phyloP scores from a whole-genome alignment of 2,888 invertebrate genomes.

The Caenorhabditis drosophilae region DNA sequence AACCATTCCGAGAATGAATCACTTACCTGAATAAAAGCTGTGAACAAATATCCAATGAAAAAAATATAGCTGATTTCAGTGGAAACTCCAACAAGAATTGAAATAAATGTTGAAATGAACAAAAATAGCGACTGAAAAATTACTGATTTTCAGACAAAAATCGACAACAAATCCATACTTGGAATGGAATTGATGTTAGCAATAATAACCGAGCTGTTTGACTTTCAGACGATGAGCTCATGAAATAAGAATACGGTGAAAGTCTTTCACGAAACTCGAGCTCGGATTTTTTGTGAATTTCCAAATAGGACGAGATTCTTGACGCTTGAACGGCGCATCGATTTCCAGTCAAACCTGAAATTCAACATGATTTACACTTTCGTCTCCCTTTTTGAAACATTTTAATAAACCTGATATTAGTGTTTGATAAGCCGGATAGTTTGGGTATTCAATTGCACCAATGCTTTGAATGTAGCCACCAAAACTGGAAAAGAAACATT shows the following conservation, averaged over 20 bases:
- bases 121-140: conserved; percentile 24
- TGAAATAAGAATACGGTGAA: conserved; percentile 22
- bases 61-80: conserved; percentile 9
- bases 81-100: conserved; percentile 9
- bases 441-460: conserved; percentile 22
- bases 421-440: conserved; percentile 45
- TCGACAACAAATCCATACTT: conserved; percentile 9
- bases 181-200: conserved; percentile 32
- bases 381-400: too few species aligned
- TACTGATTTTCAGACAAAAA: too few species aligned
- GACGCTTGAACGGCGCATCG: conserved; percentile 43
- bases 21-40: conserved; percentile 13
- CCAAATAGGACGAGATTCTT: conserved; percentile 39
- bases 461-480: conserved; percentile 29
- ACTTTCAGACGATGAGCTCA: conserved; percentile 9
- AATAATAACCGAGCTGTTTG: conserved; percentile 23
- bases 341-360: conserved; percentile 44
- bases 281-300: conserved; percentile 28
- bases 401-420: too few species aligned
- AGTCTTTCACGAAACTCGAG: conserved; percentile 14
- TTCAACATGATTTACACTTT: too few species aligned
- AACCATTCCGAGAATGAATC: too few species aligned
- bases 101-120: conserved; percentile 12
- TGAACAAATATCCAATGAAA: conserved; percentile 16
- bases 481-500: conserved; percentile 3